These are phyloP conservation scores for Callimorpha dominula DNA, from an alignment of 2,888 invertebrate genomes.

Conservation along the genomic window DNA sequence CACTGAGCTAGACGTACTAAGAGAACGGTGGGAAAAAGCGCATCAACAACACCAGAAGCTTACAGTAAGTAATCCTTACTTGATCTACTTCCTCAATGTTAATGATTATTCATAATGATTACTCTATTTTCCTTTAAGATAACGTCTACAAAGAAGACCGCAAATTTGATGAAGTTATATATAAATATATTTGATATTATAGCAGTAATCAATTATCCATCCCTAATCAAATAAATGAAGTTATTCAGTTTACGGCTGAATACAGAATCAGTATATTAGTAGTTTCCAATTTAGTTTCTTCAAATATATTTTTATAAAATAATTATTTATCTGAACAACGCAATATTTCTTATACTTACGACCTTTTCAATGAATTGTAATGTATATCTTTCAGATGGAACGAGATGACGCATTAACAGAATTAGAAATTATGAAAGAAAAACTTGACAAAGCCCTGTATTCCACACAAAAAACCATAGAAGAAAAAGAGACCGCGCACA, in stretches of 20 bases:
- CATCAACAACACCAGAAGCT: constrained; percentile 94
- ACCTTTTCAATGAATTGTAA: not conserved
- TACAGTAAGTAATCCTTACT: constrained; percentile 83
- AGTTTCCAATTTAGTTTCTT: not conserved
- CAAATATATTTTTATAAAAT: not conserved
- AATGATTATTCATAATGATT: not conserved
- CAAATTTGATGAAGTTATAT: not conserved
- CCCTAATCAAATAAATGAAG: not conserved
- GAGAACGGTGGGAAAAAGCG: constrained; percentile 96
- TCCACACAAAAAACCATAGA: constrained; percentile 94
- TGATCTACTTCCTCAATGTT: not conserved
- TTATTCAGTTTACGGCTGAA: not conserved
- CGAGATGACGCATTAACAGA: constrained; percentile 95
- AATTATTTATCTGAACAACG: not conserved
- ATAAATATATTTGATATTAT: not conserved
- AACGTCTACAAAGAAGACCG: not conserved
- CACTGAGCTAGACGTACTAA: constrained; percentile 94
- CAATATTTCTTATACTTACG: not conserved
- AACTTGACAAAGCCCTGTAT: constrained; percentile 94
- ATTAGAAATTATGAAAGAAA: constrained; percentile 95
- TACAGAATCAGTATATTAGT: not conserved
- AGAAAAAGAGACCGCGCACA: constrained; percentile 95
- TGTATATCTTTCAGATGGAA: constrained; percentile 89
- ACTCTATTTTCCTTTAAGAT: not conserved
- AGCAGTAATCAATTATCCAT: not conserved